Evolutionary conservation across 2,797 vertebrate species (phyloP).

Genomic region (Catamblyrhynchus diadema): DNA sequence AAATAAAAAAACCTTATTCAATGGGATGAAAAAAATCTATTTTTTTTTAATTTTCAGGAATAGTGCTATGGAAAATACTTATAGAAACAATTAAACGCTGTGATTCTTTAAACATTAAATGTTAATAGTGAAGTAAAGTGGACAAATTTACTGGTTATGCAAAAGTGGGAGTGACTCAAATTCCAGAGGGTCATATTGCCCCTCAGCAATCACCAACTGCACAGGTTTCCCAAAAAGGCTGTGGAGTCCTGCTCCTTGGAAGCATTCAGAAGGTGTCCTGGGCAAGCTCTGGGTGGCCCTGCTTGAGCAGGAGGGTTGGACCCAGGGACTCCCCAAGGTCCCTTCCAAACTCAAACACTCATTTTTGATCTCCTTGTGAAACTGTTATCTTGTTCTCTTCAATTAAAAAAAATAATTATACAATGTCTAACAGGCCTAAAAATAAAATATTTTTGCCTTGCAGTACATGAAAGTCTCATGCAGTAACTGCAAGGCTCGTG

Average conservation of each 20-base stretch:
- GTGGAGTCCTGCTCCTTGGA: fast-evolving
- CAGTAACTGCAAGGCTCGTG: background rate
- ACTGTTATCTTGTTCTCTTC: background rate
- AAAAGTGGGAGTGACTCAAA: background rate
- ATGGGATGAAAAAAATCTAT: background rate
- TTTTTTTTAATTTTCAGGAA: background rate
- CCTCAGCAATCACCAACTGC: background rate
- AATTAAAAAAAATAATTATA: background rate
- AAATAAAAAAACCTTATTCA: background rate
- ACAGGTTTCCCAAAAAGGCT: background rate
- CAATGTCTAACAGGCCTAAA: fast-evolving
- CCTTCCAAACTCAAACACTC: background rate
- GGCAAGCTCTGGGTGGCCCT: background rate
- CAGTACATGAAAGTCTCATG: background rate
- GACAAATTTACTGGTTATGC: background rate
- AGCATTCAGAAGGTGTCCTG: background rate
- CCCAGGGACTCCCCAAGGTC: no score
- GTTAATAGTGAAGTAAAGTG: background rate
- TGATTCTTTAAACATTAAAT: background rate
- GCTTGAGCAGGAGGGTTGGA: background rate
- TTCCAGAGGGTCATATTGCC: background rate
- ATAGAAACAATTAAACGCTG: background rate
- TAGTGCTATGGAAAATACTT: background rate
- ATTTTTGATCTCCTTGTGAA: background rate
- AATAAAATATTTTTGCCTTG: background rate